phyloP scores from a whole-genome alignment of 2,888 invertebrate species.

The Netelia inedita region DNA sequence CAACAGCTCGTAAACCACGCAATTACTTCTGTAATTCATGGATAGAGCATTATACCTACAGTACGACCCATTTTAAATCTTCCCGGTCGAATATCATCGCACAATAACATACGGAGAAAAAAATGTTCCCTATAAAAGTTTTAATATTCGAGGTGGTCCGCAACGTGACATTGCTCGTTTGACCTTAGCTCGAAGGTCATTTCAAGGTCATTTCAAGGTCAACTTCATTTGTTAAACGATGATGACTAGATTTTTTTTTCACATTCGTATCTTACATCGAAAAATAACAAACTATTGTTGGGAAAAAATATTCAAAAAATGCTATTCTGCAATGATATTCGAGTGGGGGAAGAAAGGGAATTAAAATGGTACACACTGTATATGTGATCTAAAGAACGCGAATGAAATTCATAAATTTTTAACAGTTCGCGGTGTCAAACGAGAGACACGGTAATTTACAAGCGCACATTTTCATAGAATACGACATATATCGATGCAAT shows the following conservation, averaged over 20 bases:
- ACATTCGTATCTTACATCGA: no score
- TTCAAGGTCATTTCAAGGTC: constrained; percentile 65
- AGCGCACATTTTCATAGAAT: neutral
- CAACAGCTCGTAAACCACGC: constrained; percentile 50
- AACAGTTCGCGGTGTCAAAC: no score
- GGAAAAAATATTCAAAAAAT: neutral
- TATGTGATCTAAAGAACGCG: no score
- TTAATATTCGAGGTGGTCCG: no score
- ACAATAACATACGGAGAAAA: neutral
- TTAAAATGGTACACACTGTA: no score
- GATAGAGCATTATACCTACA: neutral
- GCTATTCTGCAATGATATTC: neutral
- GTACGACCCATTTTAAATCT: no score
- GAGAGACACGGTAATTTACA: no score
- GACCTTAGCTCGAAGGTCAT: constrained; percentile 62
- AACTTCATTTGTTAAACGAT: no score
- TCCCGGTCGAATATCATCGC: no score
- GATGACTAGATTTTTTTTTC: no score
- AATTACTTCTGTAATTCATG: constrained; percentile 48
- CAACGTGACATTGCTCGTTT: neutral
- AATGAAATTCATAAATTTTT: no score
- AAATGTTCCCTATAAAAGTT: neutral
- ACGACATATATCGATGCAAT: neutral
- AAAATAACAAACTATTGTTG: neutral
- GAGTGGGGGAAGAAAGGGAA: no score